Evolutionary conservation across 2,888 invertebrate species (phyloP).

Genomic region (Sceliomorpha sp.): DNA sequence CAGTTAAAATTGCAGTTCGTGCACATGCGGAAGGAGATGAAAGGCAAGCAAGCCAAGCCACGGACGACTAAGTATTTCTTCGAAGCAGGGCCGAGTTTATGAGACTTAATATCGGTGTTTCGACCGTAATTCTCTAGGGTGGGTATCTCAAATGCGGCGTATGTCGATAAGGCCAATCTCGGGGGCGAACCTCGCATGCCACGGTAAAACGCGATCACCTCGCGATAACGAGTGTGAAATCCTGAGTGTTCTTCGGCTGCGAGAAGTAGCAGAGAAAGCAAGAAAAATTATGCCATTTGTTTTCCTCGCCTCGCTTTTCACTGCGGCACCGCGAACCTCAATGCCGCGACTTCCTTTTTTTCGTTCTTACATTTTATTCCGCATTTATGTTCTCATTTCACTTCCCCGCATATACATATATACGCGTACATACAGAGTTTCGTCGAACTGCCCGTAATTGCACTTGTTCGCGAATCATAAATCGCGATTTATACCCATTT

Average conservation of each 20-base stretch:
- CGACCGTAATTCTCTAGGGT: constrained; percentile 65
- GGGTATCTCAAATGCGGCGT: constrained; percentile 61
- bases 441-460: too few relatives aligned
- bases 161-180: constrained; percentile 69
- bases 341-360: constrained; percentile 32
- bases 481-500: too few relatives aligned
- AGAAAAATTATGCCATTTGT: constrained; percentile 55
- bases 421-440: too few relatives aligned
- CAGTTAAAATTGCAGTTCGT: constrained; percentile 65
- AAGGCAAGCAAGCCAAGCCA: constrained; percentile 47
- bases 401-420: too few relatives aligned
- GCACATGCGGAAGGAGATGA: constrained; percentile 52
- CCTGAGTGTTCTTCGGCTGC: constrained; percentile 52
- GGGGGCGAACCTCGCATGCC: constrained; percentile 60
- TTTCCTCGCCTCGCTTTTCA: constrained; percentile 31
- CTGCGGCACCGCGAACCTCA: constrained; percentile 20
- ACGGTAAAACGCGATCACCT: constrained; percentile 63
- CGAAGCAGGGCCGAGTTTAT: constrained; percentile 69
- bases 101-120: constrained; percentile 76
- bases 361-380: constrained; percentile 42
- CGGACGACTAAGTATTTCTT: constrained; percentile 68
- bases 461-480: too few relatives aligned
- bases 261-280: constrained; percentile 51
- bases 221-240: constrained; percentile 65
- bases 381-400: constrained; percentile 28